Base-by-base conservation (phyloP, 2,797 vertebrate species). In the Kryptopterus vitreolus region DNA sequence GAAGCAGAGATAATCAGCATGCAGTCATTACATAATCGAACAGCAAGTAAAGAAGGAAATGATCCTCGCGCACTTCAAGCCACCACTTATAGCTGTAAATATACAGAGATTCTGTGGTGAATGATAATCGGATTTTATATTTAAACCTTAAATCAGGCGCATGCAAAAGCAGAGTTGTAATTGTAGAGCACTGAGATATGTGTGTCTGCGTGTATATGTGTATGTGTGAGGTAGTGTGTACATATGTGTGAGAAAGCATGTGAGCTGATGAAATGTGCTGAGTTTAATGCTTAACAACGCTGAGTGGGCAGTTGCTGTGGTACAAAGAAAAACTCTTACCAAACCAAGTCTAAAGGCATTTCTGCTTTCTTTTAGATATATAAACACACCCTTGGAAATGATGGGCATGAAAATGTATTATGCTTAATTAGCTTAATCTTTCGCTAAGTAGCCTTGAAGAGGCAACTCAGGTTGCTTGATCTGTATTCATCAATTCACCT, bases 251-350 rank as follows among this genome's bases (percentile, higher is more conserved):
- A 18, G 43, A 6, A 20, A 33, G 35, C 13, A 77, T 59, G 18
- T 73, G 31, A 72, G 55, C 46, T 61, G 20, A 35, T 66, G 20
- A 46, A 74, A 75, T 75, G 35, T 68, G 62, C 70, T 65, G 70
- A 65, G 33, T 3, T 74, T 8, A 29, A 57, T 8, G 33, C 16
- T 65, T 15, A 33, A 65, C 29, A 35, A 50, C 0, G 78, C 70
- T 80, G 59, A 80, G 35, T 66, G 61, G 10, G 35, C 59, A 43
- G 50, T 66, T 74, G 13, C 46, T 31, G 16, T 29, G 61, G 35
- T 35, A 57, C n/a, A 63, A 29, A 52, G 26, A 62, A 33, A 63
- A 58, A 0, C 46, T 16, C 29, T 55, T 74, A 65, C 26, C 59
- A 65, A 53, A 48, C 46, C 65, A 33, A 53, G 70, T 38, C 15